phyloP scores from a whole-genome alignment of 2,113 vertebrate genomes.

The Indri indri region DNA sequence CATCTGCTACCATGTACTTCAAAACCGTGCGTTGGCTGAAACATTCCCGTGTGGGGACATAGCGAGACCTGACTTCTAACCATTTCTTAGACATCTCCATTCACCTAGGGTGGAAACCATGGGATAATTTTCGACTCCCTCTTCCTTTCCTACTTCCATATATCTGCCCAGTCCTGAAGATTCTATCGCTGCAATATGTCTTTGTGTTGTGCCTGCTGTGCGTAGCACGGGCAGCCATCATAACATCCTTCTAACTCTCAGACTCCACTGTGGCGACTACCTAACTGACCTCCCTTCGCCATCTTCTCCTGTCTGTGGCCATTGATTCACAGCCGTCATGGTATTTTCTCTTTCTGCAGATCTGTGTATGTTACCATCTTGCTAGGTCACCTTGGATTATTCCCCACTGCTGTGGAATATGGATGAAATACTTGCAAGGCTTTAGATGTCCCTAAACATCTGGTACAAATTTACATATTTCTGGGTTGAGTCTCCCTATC shows the following conservation, averaged over 20 bases:
- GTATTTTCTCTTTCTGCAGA: not conserved
- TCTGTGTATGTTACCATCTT: not conserved
- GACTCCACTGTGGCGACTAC: not conserved
- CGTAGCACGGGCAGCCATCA: fast-evolving
- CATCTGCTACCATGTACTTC: not conserved
- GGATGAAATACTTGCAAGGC: not conserved
- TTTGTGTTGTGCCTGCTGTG: fast-evolving
- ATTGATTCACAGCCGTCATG: not conserved
- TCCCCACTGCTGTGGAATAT: not conserved
- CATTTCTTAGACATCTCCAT: not conserved
- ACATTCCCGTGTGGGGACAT: not conserved
- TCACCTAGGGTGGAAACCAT: not conserved
- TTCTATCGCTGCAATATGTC: fast-evolving
- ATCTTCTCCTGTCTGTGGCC: not conserved
- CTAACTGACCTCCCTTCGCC: not conserved
- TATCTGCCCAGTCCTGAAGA: not conserved
- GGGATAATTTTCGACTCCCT: not conserved
- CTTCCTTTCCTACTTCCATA: not conserved
- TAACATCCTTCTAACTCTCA: not conserved
- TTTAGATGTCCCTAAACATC: not conserved
- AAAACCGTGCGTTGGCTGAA: not conserved
- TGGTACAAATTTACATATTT: not conserved
- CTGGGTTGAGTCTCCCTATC: not conserved
- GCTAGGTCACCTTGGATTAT: not conserved
- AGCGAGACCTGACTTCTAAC: not conserved